Conservation (phyloP, 2,797 vertebrate species). For the Euphonia xanthogaster region DNA sequence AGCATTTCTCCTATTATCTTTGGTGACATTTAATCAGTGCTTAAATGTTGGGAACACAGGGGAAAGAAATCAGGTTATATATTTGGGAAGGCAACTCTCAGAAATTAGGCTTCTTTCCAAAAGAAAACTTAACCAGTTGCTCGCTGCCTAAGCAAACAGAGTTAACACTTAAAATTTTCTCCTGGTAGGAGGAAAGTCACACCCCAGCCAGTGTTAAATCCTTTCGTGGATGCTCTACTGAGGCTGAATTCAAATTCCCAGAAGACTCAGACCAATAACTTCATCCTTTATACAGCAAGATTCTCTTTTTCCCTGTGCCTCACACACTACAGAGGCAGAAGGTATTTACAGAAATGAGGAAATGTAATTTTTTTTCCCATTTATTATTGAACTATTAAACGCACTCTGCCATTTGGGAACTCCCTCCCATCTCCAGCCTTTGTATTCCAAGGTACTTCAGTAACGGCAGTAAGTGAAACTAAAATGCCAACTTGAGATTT, state of each 20-base stretch:
- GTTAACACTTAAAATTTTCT: background rate
- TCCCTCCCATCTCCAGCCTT: slow-evolving; percentile 55
- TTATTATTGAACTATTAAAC: slow-evolving; percentile 77
- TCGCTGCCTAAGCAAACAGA: background rate
- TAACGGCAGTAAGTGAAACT: slow-evolving; percentile 65
- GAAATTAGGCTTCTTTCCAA: slow-evolving; percentile 57
- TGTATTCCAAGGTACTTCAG: slow-evolving; percentile 75
- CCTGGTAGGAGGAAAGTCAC: background rate
- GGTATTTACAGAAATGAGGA: slow-evolving; percentile 62
- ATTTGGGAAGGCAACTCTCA: slow-evolving; percentile 42
- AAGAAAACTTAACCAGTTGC: slow-evolving; percentile 41
- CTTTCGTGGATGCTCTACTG: background rate
- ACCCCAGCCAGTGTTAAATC: background rate
- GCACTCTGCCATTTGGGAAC: slow-evolving; percentile 64
- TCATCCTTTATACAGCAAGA: background rate
- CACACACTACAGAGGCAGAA: background rate
- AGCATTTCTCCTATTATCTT: slow-evolving; percentile 67
- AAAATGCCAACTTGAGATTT: slow-evolving; percentile 79
- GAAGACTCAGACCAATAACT: background rate
- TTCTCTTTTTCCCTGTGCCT: background rate
- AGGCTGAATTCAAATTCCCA: background rate
- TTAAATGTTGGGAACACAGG: slow-evolving; percentile 56
- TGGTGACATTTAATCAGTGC: slow-evolving; percentile 68
- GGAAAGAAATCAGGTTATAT: slow-evolving; percentile 59
- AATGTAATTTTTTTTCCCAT: slow-evolving; percentile 2